These are phyloP conservation scores for Gandaritis pyraliata DNA, from an alignment of 2,888 invertebrate genomes.

Conservation along the genomic window DNA sequence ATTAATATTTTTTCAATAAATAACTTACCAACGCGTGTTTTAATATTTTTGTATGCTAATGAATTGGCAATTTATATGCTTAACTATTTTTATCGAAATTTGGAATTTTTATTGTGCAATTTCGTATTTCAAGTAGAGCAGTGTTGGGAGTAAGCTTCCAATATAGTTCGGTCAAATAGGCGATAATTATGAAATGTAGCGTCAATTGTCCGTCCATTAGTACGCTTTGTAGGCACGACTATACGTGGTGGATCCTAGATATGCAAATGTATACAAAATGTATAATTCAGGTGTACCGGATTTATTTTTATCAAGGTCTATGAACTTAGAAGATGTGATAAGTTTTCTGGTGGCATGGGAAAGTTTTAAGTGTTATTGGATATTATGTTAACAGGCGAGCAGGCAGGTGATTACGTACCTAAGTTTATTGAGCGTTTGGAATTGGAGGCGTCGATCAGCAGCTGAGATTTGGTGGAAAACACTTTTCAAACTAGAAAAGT, in stretches of 20 bases:
- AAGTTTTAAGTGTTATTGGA: conserved; percentile 31
- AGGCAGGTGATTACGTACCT: conserved; percentile 31
- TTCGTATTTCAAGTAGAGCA: conserved; percentile 40
- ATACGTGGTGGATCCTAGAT: conserved; percentile 63
- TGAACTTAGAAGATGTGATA: conserved; percentile 27
- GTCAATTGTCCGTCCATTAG: conserved; percentile 79
- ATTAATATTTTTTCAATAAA: conserved; percentile 42
- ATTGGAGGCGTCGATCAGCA: neutral
- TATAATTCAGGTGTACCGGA: conserved; percentile 40
- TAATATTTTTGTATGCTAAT: conserved; percentile 41
- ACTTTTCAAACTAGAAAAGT: neutral
- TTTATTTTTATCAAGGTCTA: conserved; percentile 33
- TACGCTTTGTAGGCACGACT: conserved; percentile 70
- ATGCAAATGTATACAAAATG: conserved; percentile 64
- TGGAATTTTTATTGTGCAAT: conserved; percentile 26
- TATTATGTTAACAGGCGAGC: conserved; percentile 27
- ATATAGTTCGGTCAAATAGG: conserved; percentile 78
- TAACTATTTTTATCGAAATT: conserved; percentile 36
- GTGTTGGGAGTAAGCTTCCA: conserved; percentile 57
- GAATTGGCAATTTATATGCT: conserved; percentile 39
- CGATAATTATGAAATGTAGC: conserved; percentile 82
- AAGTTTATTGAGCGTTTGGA: conserved; percentile 20
- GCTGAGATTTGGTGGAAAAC: conserved; percentile 1
- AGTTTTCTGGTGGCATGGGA: conserved; percentile 25
- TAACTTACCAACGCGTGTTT: conserved; percentile 41